Conservation (phyloP, 2,888 invertebrate genomes). For the Euspilapteryx auroguttella region DNA sequence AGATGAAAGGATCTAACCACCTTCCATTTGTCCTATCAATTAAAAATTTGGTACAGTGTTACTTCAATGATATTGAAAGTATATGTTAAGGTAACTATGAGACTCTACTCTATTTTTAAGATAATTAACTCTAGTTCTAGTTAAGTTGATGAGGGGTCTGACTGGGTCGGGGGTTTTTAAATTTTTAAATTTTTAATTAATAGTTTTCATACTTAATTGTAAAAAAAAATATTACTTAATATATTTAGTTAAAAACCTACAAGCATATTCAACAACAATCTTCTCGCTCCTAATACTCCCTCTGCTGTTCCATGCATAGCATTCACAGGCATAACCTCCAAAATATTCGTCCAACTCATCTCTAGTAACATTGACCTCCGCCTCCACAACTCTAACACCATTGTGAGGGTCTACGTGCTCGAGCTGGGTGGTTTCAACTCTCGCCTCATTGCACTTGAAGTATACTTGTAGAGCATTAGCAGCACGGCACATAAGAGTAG, state of each 20-base stretch:
- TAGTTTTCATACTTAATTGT: no score
- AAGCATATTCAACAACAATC: conserved; percentile 79
- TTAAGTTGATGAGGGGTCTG: no score
- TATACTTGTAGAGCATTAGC: conserved; percentile 82
- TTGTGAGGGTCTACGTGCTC: conserved; percentile 81
- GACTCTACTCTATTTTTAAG: no score
- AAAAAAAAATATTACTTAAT: no score
- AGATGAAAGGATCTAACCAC: no score
- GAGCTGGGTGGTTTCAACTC: conserved; percentile 59
- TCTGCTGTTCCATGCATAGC: conserved; percentile 81
- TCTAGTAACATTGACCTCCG: conserved; percentile 74
- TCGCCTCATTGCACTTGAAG: conserved; percentile 79
- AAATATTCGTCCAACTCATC: conserved; percentile 84
- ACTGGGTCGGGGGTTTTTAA: no score
- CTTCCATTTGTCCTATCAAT: no score
- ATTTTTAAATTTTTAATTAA: no score
- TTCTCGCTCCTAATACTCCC: conserved; percentile 77
- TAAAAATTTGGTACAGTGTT: no score
- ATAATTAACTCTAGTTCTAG: no score
- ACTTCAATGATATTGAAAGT: no score
- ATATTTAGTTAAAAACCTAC: conserved; percentile 64
- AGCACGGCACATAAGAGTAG: conserved; percentile 83
- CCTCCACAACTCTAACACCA: conserved; percentile 76
- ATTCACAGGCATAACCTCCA: conserved; percentile 84
- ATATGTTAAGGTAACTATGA: no score